These are phyloP conservation scores for Dasysyrphus tricinctus DNA, from an alignment of 2,888 invertebrate genomes.

Conservation along the genomic window DNA sequence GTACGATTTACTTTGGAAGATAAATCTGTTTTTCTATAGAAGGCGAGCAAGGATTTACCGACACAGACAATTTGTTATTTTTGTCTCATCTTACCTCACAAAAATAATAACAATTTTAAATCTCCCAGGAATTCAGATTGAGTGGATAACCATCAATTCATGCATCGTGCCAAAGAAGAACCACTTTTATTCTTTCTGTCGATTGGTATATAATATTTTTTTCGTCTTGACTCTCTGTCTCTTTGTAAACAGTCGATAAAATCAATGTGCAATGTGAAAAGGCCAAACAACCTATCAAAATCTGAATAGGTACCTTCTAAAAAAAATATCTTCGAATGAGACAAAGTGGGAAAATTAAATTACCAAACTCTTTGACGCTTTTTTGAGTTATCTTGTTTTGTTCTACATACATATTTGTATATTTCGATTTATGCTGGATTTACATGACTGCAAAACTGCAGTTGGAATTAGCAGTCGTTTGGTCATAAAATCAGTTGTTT, in stretches of 20 bases:
- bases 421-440: not conserved
- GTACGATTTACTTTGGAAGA: not conserved
- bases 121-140: slow-evolving; percentile 4
- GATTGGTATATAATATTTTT: not conserved
- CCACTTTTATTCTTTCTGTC: not conserved
- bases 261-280: not conserved
- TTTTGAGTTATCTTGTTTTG: no score
- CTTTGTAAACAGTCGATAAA: not conserved
- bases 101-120: not conserved
- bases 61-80: not conserved
- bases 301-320: not conserved
- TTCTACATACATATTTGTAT: not conserved
- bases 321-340: not conserved
- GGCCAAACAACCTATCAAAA: slow-evolving; percentile 3
- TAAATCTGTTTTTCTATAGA: not conserved
- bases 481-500: no score
- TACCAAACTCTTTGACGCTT: not conserved
- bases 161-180: slow-evolving; percentile 7
- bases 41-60: not conserved
- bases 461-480: no score
- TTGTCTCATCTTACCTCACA: not conserved
- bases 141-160: slow-evolving; percentile 19
- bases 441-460: no score
- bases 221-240: not conserved
- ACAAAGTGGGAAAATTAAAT: not conserved